These are phyloP conservation scores for Scomber scombrus DNA, from an alignment of 2,113 vertebrate genomes.

Conservation along the genomic window DNA sequence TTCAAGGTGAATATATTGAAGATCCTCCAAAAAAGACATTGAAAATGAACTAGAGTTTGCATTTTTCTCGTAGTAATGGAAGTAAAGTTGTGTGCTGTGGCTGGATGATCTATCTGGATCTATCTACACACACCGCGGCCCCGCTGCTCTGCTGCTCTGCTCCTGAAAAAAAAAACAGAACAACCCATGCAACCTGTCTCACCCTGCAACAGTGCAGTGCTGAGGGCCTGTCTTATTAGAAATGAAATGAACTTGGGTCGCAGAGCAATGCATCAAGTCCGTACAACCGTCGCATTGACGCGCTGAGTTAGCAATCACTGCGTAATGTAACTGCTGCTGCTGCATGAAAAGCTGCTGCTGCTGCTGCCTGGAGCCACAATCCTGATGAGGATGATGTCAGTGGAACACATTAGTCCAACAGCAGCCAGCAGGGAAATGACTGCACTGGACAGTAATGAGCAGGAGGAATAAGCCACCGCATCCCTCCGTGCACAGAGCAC, in stretches of 20 bases:
- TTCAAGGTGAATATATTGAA: too few relatives aligned
- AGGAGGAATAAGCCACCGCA: neutral
- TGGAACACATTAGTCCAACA: slow-evolving; percentile 21
- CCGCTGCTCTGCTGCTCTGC: neutral
- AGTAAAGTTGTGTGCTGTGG: too few relatives aligned
- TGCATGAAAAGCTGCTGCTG: slow-evolving; percentile 39
- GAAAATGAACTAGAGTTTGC: too few relatives aligned
- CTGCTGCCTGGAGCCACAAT: slow-evolving; percentile 40
- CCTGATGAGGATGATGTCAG: slow-evolving; percentile 65
- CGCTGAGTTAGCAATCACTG: slow-evolving; percentile 49
- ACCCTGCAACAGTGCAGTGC: neutral
- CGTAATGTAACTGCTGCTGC: slow-evolving; percentile 25
- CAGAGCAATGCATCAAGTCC: slow-evolving; percentile 5
- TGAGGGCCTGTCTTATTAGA: neutral
- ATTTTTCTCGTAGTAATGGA: too few relatives aligned
- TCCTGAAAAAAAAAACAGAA: neutral
- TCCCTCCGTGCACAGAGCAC: neutral
- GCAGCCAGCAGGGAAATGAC: slow-evolving; percentile 17
- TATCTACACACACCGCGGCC: slow-evolving; percentile 2
- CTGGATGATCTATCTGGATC: neutral
- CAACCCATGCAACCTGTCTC: neutral
- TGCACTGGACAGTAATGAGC: neutral
- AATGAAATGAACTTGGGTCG: slow-evolving; percentile 9
- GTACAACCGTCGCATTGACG: slow-evolving; percentile 51
- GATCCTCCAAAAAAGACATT: too few relatives aligned